Evolutionary conservation across 1,140 invertebrate genomes (phyloP).

Genomic region (Thaumatotibia leucotreta): DNA sequence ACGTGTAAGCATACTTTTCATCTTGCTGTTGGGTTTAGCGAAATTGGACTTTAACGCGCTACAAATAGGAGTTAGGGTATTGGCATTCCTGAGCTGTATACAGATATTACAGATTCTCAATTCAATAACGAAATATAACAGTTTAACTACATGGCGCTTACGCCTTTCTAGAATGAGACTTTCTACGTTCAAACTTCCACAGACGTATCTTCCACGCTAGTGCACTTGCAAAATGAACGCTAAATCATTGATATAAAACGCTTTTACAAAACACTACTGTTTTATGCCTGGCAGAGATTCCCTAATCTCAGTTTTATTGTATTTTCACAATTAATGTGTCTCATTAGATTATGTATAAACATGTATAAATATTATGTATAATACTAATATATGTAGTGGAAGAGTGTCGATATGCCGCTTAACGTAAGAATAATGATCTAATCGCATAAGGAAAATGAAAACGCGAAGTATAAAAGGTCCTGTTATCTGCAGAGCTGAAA

Average conservation of each 20-base stretch:
- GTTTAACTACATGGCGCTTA: not conserved
- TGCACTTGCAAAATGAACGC: not conserved
- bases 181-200: not conserved
- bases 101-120: not conserved
- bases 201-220: not conserved
- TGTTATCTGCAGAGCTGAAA: constrained; percentile 44
- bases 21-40: not conserved
- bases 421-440: not conserved
- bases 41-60: not conserved
- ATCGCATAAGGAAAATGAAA: constrained; percentile 18
- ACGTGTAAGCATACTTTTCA: not conserved
- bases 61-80: not conserved
- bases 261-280: not conserved
- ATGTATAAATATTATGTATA: too few species aligned
- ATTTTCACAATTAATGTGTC: not conserved
- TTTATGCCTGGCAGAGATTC: not conserved
- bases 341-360: too few species aligned
- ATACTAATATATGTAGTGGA: not conserved
- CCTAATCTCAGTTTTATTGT: not conserved
- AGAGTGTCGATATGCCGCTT: not conserved
- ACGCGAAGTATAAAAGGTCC: constrained; percentile 27
- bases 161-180: not conserved
- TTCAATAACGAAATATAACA: not conserved
- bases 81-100: not conserved
- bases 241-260: not conserved